These are phyloP conservation scores for Syngnathus scovelli DNA, from an alignment of 2,113 vertebrate genomes.

Conservation along the genomic window DNA sequence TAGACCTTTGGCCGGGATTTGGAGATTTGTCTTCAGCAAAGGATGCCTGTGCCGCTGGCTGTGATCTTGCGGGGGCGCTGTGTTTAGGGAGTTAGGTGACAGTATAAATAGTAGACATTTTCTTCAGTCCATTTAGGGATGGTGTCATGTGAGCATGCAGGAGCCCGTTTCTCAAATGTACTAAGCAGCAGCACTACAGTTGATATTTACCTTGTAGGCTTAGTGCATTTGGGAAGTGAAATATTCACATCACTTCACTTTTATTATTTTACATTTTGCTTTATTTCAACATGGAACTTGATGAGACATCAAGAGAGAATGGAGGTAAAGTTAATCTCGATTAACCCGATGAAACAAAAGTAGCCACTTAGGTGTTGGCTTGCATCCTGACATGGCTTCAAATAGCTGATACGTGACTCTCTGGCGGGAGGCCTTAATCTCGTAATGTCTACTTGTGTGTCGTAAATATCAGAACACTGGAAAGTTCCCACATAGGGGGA, in stretches of 20 bases:
- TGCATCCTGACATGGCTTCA: not conserved
- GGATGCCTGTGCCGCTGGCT: not conserved
- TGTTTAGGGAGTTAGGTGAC: conserved; percentile 5
- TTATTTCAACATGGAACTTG: not conserved
- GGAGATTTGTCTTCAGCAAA: conserved; percentile 7
- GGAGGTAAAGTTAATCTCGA: not conserved
- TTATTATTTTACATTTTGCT: not conserved
- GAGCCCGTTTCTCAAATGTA: not conserved
- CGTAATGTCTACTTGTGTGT: conserved; percentile 2
- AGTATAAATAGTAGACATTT: not conserved
- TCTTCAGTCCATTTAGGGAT: not conserved
- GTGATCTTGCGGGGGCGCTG: not conserved
- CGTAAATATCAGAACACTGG: not conserved
- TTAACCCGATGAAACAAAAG: not conserved
- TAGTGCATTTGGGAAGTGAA: not conserved
- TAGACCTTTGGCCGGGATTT: conserved; percentile 53
- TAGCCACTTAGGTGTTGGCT: conserved; percentile 1
- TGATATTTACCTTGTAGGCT: not conserved
- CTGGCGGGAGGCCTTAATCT: not conserved
- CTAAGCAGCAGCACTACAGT: not conserved
- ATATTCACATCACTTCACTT: too few relatives aligned
- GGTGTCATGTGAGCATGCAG: not conserved
- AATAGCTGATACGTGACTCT: conserved; percentile 1
- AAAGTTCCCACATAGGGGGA: not conserved
- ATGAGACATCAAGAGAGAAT: not conserved